Evolutionary conservation across 2,797 vertebrate genomes (phyloP), one percentile per base, ranked within the genome.

Genomic region (Tolypeutes matacus): DNA sequence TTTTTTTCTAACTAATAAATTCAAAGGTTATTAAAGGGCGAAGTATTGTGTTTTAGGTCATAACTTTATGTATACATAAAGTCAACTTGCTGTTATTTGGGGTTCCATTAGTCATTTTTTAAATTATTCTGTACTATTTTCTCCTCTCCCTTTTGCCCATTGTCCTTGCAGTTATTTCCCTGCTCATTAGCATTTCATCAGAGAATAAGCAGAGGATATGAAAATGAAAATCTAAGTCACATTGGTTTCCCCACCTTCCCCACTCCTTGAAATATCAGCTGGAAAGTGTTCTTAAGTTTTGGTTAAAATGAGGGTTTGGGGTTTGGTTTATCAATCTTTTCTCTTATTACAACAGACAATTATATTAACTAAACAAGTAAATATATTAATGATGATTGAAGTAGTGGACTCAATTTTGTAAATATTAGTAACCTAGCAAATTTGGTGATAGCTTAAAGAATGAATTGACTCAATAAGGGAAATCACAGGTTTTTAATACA

Each of bases 1-100:
- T 77, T 87, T 95, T 96, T 95, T 96, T 83, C 58, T 69, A 96
- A 96, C 92, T 93, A 94, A 93, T 96, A 95, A 95, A 97, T 95
- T 90, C 89, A 94, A 77, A 96, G 86, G 84, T 96, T 97, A 95
- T 95, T 97, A 93, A 97, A 96, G 92, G 94, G 94, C 6, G 2
- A 39, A 46, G 27, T 64, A 20, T 82, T 88, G 46, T 7, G 18
- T 95, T 96, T 97, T 86, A 95, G 62, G 70, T 89, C 87, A 72
- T 87, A 89, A 83, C 36, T 96, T 93, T 91, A 84, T 78, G 39
- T 39, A 84, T 69, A 56, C 18, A 53, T 78, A 46, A 23, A 93
- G 65, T 87, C 89, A 93, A 58, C 56, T 85, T 89, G 64, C 46
- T 31, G 46, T 93, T 92, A 92, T 86, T 91, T 76, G 49, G 86